Conservation (phyloP, 2,888 invertebrate species). For the Eupithecia centaureata region DNA sequence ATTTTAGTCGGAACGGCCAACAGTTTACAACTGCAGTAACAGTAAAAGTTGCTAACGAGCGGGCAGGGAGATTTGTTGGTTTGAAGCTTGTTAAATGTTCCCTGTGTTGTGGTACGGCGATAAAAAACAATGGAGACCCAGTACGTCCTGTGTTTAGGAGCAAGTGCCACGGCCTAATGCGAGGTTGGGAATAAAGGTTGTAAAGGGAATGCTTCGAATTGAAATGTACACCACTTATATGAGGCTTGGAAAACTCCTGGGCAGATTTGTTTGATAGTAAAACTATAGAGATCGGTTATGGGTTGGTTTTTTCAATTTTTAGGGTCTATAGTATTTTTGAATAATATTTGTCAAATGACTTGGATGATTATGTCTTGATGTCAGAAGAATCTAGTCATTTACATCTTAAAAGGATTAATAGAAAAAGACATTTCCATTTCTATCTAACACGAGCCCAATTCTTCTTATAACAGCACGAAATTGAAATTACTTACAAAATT, state of each 20-base stretch:
- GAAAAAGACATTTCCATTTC: no score
- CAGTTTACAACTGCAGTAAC: conserved; percentile 68
- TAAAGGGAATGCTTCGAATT: conserved; percentile 26
- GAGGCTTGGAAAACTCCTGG: neutral
- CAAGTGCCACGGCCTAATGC: conserved; percentile 33
- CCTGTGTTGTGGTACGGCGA: conserved; percentile 45
- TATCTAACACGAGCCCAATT: neutral
- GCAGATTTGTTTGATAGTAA: neutral
- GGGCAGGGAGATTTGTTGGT: conserved; percentile 60
- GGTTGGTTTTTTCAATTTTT: neutral
- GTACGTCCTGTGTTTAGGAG: conserved; percentile 33
- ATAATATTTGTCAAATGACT: no score
- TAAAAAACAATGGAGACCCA: conserved; percentile 47
- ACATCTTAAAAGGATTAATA: neutral
- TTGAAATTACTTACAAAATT: neutral
- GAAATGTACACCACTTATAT: conserved; percentile 23
- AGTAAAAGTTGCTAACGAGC: conserved; percentile 68
- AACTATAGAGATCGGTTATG: neutral
- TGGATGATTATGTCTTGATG: no score
- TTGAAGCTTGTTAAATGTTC: conserved; percentile 55
- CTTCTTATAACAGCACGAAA: neutral
- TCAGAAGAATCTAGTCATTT: no score
- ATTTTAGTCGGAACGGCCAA: conserved; percentile 59
- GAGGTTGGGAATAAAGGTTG: conserved; percentile 28
- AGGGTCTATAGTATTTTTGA: neutral